Evolutionary conservation across 2,113 vertebrate genomes (phyloP), one percentile per base, ranked within the genome.

Genomic region (Bambusicola thoracicus): DNA sequence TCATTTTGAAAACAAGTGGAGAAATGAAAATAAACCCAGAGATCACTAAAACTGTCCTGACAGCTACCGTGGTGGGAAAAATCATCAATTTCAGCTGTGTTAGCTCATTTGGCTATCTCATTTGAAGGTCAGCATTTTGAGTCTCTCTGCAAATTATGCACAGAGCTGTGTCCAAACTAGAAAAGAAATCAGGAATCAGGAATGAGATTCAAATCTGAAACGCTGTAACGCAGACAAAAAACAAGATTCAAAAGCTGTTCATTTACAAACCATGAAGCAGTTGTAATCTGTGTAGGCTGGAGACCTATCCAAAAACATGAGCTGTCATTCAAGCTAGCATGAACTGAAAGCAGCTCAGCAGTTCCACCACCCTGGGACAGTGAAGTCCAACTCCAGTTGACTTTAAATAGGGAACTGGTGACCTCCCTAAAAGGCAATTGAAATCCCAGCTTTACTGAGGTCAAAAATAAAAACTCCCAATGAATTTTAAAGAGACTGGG

Each of bases 311-410:
- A 24, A n/a, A 82, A 4, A 2, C 14, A 9, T 1, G 44, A 66
- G 49, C 46, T 67, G 36, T 51, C 0, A 0, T 48, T 88, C 21
- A 0, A 7, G 62, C 41, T 34, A 0, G 1, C n/a, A 30, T 9
- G 17, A 36, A 10, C 44, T 90, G 65, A 32, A 61, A n/a, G 27
- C 25, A 40, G 7, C 17, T 32, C 53, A 25, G 22, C 48, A 55
- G 7, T 21, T 68, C 32, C 30, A 14, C 44, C 1, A 1, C 30
- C 21, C 58, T 43, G 51, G 58, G n/a, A 48, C 65, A 41, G 8
- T 1, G 18, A 17, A 20, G 41, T 41, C 36, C 49, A 74, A 5
- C 55, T 61, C 43, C 22, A n/a, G 59, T 3, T 73, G 40, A 30
- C 65, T 81, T 77, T 15, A 61, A 41, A 25, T 1, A 7, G 4